phyloP scores from a whole-genome alignment of 2,888 invertebrate species.

The Stenodera caucasica region DNA sequence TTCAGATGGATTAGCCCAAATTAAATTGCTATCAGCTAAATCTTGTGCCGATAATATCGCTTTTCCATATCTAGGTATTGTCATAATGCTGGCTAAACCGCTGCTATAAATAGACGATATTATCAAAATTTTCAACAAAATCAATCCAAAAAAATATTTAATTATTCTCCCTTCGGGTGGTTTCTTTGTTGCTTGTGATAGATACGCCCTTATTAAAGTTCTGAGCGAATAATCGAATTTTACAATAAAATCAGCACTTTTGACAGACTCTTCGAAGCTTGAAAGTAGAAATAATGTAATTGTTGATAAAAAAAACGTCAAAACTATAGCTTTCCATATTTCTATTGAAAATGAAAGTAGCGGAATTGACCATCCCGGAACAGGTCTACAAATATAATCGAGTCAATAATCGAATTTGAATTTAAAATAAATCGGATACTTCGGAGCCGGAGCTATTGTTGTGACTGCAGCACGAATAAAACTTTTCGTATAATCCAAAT shows the following conservation, averaged over 20 bases:
- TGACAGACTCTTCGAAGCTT: not conserved
- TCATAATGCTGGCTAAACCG: conserved; percentile 68
- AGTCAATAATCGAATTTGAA: not conserved
- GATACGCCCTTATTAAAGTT: not conserved
- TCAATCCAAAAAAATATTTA: conserved; percentile 57
- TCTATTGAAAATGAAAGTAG: conserved; percentile 61
- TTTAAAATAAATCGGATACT: conserved; percentile 52
- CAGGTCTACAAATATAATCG: conserved; percentile 51
- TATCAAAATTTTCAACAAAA: conserved; percentile 62
- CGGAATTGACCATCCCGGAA: conserved; percentile 65
- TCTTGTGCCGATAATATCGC: conserved; percentile 63
- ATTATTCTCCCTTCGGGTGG: conserved; percentile 22
- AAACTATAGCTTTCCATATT: not conserved
- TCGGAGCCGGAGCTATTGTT: conserved; percentile 66
- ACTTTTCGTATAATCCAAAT: conserved; percentile 63
- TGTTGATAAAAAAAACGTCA: not conserved
- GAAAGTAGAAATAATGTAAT: not conserved
- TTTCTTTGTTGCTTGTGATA: not conserved
- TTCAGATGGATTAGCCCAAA: conserved; percentile 67
- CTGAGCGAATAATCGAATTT: not conserved
- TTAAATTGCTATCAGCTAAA: conserved; percentile 58
- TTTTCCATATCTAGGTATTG: conserved; percentile 64
- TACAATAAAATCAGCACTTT: not conserved
- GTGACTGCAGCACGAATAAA: conserved; percentile 64
- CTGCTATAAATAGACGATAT: conserved; percentile 67